Evolutionary conservation across 2,888 invertebrate species (phyloP), one percentile per base, ranked within the genome.

Genomic region (Acrobeloides nanus): DNA sequence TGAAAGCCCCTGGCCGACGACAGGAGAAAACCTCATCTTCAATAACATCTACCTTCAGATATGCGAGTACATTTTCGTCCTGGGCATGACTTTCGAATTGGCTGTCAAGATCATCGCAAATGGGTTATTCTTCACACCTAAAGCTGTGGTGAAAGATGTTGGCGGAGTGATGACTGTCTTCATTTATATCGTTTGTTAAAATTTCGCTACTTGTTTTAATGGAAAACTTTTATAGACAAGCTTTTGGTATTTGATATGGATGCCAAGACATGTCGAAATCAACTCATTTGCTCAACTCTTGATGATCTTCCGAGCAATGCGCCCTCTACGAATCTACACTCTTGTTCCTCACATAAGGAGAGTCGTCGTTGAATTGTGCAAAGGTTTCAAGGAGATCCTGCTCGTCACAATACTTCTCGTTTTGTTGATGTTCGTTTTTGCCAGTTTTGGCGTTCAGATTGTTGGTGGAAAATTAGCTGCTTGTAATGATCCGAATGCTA

Each of bases 381-480:
- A 92, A 62, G 97, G 97, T 23, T 99, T 97, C 79, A 95, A 95
- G 76, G 97, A 99, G 79, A 99, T 99, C 65, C 77, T 95, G 42
- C 79, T 97, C 77, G 95, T 89, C 80, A 95, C 95, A 0, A 92
- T 93, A 0, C 80, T 99, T 38, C 79, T 99, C 52, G 90, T 97
- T 59, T 82, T 97, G 24, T 80, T 99, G 59, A 93, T 99, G 87
- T 99, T 97, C 76, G 88, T 97, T 23, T 99, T 99, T 77, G 97
- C 97, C 35, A 92, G 90, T 73, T 99, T 95, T 73, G 97, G 97
- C 0, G 92, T 97, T 0, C 97, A 99, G 74, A 79, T 95, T 40
- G 93, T 93, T 72, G 97, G 97, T 1, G 97, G 97, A 48, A 83
- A 88, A 70, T 78, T 97, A 66, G 93, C 95, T 0, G 82, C 92